Conservation (phyloP, 1,140 invertebrate species). For the Eulimnadia texana region DNA sequence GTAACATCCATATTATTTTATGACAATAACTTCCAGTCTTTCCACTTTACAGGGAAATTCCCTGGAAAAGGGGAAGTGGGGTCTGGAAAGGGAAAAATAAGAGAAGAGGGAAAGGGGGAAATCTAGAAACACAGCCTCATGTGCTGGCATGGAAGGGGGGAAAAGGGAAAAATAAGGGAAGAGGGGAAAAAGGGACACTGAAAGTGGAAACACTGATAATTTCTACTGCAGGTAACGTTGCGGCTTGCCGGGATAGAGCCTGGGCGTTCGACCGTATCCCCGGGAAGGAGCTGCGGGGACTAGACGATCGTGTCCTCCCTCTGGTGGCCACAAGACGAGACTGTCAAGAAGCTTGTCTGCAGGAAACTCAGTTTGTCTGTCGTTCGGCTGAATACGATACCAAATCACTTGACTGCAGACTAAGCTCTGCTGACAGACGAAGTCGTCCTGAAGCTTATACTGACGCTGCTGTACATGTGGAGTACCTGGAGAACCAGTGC, state of each 20-base stretch:
- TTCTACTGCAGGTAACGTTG: constrained; percentile 21
- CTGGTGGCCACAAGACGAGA: constrained; percentile 31
- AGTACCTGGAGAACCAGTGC: constrained; percentile 38
- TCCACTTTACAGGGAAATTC: no score
- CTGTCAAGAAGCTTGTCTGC: constrained; percentile 33
- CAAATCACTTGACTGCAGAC: constrained; percentile 29
- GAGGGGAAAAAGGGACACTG: no score
- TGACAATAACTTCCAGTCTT: no score
- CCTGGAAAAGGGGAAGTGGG: no score
- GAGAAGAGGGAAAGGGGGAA: no score
- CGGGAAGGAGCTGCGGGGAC: constrained; percentile 31
- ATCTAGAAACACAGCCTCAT: no score
- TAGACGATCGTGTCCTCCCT: constrained; percentile 27
- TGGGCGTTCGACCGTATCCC: constrained; percentile 37
- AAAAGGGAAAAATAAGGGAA: no score
- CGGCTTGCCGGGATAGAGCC: constrained; percentile 29
- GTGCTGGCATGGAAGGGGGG: no score
- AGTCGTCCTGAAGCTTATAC: constrained; percentile 29
- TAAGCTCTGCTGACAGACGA: constrained; percentile 32
- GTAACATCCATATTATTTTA: no score
- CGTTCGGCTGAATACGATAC: constrained; percentile 35
- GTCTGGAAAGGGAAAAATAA: no score
- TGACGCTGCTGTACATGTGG: constrained; percentile 28
- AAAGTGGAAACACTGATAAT: no score
- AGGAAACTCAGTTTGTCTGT: constrained; percentile 26